Evolutionary conservation across 2,888 invertebrate species (phyloP).

Genomic region (Parnassius mnemosyne): DNA sequence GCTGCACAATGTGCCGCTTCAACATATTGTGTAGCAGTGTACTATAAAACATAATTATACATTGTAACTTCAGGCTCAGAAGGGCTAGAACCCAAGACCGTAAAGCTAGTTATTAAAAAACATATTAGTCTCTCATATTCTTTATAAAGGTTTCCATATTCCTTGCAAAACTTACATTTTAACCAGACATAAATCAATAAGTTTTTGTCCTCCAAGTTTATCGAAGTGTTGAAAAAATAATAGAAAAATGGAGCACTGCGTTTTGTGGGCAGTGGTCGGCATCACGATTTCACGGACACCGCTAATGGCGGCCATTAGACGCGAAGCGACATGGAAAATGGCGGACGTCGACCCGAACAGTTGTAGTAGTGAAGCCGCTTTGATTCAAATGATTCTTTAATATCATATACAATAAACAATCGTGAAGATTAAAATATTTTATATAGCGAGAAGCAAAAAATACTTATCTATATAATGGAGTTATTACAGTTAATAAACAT

Average conservation of each 20-base stretch:
- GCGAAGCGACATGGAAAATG: constrained; percentile 61
- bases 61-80: no score
- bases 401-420: constrained; percentile 23
- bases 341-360: constrained; percentile 56
- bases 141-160: no score
- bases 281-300: constrained; percentile 67
- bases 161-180: no score
- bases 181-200: background rate
- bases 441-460: background rate
- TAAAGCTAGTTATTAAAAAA: no score
- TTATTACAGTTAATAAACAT: no score
- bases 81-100: no score
- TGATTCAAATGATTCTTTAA: constrained; percentile 36
- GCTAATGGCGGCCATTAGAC: constrained; percentile 65
- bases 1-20: no score
- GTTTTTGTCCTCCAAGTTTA: constrained; percentile 6
- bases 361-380: constrained; percentile 17
- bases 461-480: no score
- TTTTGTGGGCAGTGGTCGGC: constrained; percentile 62
- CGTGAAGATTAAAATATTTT: constrained; percentile 1
- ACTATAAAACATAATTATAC: no score
- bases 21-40: no score
- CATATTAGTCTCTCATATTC: no score
- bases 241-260: constrained; percentile 58
- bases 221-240: constrained; percentile 30